A percentile compares a stretch with the other conserved stretches of the same genome.
Evolutionary conservation across 2,888 invertebrate genomes (phyloP).

Genomic region (Hyposoter didymator): DNA sequence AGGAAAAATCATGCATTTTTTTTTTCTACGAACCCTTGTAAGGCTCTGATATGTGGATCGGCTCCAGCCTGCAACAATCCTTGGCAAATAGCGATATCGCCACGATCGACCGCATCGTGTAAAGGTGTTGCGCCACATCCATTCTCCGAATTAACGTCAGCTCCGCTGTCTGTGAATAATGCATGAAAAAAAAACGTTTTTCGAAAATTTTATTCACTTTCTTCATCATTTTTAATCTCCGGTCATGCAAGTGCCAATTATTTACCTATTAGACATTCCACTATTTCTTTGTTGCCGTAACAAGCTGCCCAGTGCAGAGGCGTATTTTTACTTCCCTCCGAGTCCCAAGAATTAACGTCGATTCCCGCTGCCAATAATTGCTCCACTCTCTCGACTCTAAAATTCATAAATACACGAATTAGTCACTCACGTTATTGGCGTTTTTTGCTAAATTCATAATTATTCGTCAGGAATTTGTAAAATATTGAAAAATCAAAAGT

Average conservation of each 20-base stretch:
- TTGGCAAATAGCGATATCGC: constrained; percentile 85
- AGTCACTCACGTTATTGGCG: no score
- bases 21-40: constrained; percentile 83
- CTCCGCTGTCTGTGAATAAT: constrained; percentile 85
- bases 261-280: constrained; percentile 86
- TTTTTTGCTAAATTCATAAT: background rate
- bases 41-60: constrained; percentile 85
- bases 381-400: constrained; percentile 86
- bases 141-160: constrained; percentile 86
- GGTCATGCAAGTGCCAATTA: background rate
- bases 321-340: constrained; percentile 86
- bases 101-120: constrained; percentile 87
- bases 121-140: constrained; percentile 87
- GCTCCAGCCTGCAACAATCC: constrained; percentile 86
- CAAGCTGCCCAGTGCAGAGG: constrained; percentile 89
- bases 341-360: constrained; percentile 87
- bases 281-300: constrained; percentile 86
- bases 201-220: background rate
- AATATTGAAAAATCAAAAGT: constrained; percentile 66
- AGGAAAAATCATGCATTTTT: background rate
- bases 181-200: background rate
- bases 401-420: constrained; percentile 60
- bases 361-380: constrained; percentile 87
- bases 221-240: background rate
- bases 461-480: background rate